phyloP scores from a whole-genome alignment of 2,113 vertebrate genomes.

The Myanophis thanlyinensis region DNA sequence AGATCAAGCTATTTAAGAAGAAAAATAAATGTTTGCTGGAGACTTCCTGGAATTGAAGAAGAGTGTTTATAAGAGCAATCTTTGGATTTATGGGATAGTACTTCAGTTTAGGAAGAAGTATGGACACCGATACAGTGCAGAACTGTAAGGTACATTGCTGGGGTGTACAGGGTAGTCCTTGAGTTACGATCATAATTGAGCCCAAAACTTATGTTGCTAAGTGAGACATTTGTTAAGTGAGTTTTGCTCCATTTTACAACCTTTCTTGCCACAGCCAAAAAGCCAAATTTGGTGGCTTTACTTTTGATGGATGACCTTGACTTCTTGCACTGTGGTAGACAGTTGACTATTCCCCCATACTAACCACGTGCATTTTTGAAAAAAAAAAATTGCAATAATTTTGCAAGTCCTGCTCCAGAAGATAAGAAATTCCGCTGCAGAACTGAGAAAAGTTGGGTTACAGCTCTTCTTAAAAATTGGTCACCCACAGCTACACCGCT shows the following conservation, averaged over 20 bases:
- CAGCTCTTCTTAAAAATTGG: not conserved
- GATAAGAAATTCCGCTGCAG: not conserved
- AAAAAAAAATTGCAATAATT: not conserved
- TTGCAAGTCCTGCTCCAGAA: not conserved
- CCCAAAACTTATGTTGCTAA: too few species aligned
- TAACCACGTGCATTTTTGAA: not conserved
- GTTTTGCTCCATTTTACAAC: too few species aligned
- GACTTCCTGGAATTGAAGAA: not conserved
- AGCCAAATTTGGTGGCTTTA: not conserved
- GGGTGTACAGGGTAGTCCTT: too few species aligned
- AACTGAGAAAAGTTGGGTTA: not conserved
- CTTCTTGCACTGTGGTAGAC: not conserved
- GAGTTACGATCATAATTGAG: too few species aligned
- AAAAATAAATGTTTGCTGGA: not conserved
- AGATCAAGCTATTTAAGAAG: conserved; percentile 7
- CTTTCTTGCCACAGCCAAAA: too few species aligned
- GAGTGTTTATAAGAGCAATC: not conserved
- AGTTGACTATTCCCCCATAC: not conserved
- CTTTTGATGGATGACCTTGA: not conserved
- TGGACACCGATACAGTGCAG: not conserved
- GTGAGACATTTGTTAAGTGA: too few species aligned
- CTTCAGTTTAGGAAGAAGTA: not conserved
- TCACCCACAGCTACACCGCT: not conserved
- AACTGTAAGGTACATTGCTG: not conserved
- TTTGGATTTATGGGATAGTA: not conserved